Evolutionary conservation across 2,797 vertebrate species (phyloP).

Genomic region (Cynopterus sphinx): DNA sequence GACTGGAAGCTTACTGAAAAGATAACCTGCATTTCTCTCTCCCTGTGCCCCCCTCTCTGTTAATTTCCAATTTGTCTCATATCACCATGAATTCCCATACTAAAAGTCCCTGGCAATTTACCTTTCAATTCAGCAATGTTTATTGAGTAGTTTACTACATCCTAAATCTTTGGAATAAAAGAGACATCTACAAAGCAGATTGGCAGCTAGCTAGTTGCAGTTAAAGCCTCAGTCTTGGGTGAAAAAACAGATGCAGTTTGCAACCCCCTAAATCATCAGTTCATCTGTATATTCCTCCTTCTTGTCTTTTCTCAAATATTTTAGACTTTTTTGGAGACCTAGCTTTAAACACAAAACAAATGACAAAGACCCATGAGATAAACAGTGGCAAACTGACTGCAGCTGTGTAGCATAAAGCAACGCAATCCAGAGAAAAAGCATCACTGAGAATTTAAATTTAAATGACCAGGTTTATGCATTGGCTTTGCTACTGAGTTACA

Average conservation of each 20-base stretch:
- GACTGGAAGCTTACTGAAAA: not conserved
- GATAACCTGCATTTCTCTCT: not conserved
- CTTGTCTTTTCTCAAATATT: not conserved
- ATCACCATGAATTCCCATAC: not conserved
- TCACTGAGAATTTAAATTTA: not conserved
- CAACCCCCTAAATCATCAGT: not conserved
- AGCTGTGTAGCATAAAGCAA: not conserved
- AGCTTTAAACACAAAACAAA: constrained; percentile 50
- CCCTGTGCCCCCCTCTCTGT: not conserved
- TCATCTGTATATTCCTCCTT: not conserved
- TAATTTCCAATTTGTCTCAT: not conserved
- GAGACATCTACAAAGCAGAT: not conserved
- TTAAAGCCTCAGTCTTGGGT: not conserved
- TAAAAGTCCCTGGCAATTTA: not conserved
- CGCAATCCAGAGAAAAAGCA: not conserved
- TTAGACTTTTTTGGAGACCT: not conserved
- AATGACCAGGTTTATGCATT: not conserved
- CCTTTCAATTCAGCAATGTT: not conserved
- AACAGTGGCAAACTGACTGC: constrained; percentile 34
- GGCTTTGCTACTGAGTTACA: not conserved
- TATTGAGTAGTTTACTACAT: not conserved
- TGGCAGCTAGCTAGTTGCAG: not conserved
- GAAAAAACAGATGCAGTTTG: not conserved
- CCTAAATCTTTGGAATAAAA: not conserved
- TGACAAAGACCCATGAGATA: constrained; percentile 11